phyloP scores from a whole-genome alignment of 2,797 vertebrate genomes.

The Rhadinocentrus ornatus region DNA sequence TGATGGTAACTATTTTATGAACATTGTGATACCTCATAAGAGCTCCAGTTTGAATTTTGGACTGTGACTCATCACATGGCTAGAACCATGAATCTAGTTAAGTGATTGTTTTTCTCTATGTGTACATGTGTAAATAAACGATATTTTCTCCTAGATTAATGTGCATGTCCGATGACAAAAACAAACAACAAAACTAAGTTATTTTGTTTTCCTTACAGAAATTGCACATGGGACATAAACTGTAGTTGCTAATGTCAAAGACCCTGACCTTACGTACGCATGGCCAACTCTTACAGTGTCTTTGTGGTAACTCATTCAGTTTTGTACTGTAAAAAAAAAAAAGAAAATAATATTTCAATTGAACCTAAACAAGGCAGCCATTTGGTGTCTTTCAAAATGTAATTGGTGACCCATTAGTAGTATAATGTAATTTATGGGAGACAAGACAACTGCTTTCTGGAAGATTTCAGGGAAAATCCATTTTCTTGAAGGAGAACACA shows the following conservation, averaged over 20 bases:
- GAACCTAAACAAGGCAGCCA: neutral
- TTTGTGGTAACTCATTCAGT: neutral
- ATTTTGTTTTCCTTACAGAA: neutral
- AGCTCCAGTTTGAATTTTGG: too few species aligned
- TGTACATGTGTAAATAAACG: neutral
- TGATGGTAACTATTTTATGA: too few species aligned
- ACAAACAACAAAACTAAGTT: neutral
- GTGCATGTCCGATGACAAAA: neutral
- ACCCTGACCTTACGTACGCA: neutral
- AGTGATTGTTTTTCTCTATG: neutral
- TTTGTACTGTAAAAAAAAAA: neutral
- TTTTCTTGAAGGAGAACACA: constrained; percentile 26
- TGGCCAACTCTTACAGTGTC: neutral
- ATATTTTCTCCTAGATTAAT: neutral
- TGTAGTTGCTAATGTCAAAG: neutral
- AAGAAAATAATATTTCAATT: neutral
- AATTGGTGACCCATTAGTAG: neutral
- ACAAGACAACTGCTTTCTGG: neutral
- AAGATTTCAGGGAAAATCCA: neutral
- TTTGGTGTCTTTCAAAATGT: neutral
- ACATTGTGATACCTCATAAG: too few species aligned
- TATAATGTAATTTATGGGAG: neutral
- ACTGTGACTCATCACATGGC: too few species aligned
- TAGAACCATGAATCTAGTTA: too few species aligned
- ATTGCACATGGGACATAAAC: neutral